Conservation (phyloP, 2,797 vertebrate genomes). For the Danio choprae region DNA sequence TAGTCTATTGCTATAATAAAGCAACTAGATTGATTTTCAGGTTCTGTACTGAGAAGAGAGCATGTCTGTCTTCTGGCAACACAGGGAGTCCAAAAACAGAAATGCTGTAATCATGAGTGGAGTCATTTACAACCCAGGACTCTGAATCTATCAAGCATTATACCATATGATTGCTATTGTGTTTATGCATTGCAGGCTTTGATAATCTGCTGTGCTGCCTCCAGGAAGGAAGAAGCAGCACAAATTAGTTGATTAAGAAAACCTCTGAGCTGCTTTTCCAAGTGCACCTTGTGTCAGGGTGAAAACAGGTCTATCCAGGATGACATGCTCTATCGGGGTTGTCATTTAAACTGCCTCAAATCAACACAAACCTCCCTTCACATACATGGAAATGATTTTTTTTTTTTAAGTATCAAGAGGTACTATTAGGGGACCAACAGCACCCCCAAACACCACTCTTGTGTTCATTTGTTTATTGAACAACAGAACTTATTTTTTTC, state of each 20-base stretch:
- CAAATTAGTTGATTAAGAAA: constrained; percentile 61
- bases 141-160: constrained; percentile 66
- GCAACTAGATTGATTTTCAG: constrained; percentile 41
- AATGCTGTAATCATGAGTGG: constrained; percentile 74
- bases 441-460: too few species aligned
- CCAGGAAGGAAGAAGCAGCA: constrained; percentile 57
- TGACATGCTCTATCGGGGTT: constrained; percentile 48
- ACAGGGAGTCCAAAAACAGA: constrained; percentile 71
- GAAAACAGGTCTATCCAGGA: constrained; percentile 51
- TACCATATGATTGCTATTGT: constrained; percentile 72
- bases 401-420: too few species aligned
- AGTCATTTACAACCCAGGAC: constrained; percentile 71
- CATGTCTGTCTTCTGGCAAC: constrained; percentile 42
- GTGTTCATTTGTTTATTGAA: too few species aligned
- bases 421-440: too few species aligned
- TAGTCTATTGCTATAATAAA: constrained; percentile 33
- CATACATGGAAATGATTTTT: background rate
- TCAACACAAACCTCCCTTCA: constrained; percentile 24
- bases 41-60: constrained; percentile 27
- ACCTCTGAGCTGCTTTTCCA: constrained; percentile 45
- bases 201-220: constrained; percentile 57
- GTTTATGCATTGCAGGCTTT: constrained; percentile 67
- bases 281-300: constrained; percentile 46
- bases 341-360: constrained; percentile 40
- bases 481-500: too few species aligned